Percentiles rank a stretch among this genome's conserved stretches.
Evolutionary conservation across 2,113 vertebrate genomes (phyloP).

Genomic region (Erythrocercus mccallii): DNA sequence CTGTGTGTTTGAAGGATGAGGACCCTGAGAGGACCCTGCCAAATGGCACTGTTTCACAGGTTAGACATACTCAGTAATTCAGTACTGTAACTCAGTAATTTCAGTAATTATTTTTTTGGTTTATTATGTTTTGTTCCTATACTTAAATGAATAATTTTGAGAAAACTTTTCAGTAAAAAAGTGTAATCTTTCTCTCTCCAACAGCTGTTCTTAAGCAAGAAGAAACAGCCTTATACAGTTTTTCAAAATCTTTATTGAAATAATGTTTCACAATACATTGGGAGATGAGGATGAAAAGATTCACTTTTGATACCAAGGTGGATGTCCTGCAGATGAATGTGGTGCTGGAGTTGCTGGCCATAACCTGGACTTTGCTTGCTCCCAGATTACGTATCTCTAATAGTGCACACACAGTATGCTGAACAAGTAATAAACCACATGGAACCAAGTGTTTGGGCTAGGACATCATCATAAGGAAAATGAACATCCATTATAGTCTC

Average conservation of each 20-base stretch:
- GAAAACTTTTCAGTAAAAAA: not conserved
- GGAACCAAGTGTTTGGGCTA: not conserved
- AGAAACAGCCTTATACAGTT: not conserved
- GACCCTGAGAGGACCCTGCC: not conserved
- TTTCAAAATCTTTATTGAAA: not conserved
- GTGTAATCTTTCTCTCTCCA: not conserved
- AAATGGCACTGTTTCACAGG: not conserved
- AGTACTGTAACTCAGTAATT: too few species aligned
- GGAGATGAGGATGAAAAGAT: not conserved
- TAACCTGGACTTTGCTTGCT: not conserved
- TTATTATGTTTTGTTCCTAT: not conserved
- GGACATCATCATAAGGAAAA: not conserved
- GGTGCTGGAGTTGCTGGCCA: not conserved
- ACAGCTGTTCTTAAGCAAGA: not conserved
- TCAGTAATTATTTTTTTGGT: not conserved
- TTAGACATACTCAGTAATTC: not conserved
- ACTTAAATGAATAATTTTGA: not conserved
- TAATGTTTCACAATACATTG: not conserved
- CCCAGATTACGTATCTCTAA: accelerated
- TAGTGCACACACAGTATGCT: accelerated
- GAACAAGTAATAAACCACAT: not conserved
- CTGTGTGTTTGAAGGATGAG: not conserved
- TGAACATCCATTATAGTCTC: accelerated
- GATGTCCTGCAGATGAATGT: accelerated
- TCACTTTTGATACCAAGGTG: not conserved